A percentile compares a stretch with the other conserved stretches of the same genome.
These are phyloP conservation scores for Gnatocerus cornutus DNA, from an alignment of 2,888 invertebrate genomes.

Conservation along the genomic window DNA sequence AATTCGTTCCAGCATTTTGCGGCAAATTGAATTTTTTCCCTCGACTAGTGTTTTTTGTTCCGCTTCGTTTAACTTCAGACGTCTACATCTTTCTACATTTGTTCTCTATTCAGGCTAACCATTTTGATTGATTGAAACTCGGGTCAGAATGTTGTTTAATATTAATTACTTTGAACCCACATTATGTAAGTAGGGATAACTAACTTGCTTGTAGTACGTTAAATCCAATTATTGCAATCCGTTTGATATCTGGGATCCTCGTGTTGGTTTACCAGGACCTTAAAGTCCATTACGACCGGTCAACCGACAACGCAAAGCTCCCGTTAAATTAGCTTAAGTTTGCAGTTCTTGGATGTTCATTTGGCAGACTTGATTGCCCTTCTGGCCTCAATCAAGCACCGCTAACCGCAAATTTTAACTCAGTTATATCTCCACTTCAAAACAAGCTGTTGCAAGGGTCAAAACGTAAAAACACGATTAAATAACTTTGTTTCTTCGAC, in stretches of 20 bases:
- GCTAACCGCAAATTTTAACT: constrained; percentile 9
- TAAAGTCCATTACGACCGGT: constrained; percentile 56
- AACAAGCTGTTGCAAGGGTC: too few relatives aligned
- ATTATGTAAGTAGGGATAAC: constrained; percentile 55
- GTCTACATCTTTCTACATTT: constrained; percentile 9
- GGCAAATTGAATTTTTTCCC: constrained; percentile 54
- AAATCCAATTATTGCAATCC: constrained; percentile 60
- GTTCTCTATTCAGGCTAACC: not conserved
- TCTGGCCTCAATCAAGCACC: constrained; percentile 1
- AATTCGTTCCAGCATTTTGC: constrained; percentile 57
- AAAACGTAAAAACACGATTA: too few relatives aligned
- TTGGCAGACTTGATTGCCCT: constrained; percentile 27
- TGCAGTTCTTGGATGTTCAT: constrained; percentile 47
- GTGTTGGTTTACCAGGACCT: constrained; percentile 53
- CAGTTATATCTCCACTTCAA: not conserved
- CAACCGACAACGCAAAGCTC: constrained; percentile 55
- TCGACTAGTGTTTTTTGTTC: constrained; percentile 31
- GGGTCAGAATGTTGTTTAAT: constrained; percentile 52
- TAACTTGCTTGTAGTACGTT: constrained; percentile 52
- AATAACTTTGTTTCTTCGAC: too few relatives aligned
- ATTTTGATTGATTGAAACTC: constrained; percentile 42
- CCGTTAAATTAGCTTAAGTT: constrained; percentile 56
- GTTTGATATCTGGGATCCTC: constrained; percentile 56
- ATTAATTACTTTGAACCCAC: constrained; percentile 56
- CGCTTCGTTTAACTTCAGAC: constrained; percentile 22